Evolutionary conservation across 1,140 invertebrate species (phyloP).

Genomic region (Scaptomyza pallida): DNA sequence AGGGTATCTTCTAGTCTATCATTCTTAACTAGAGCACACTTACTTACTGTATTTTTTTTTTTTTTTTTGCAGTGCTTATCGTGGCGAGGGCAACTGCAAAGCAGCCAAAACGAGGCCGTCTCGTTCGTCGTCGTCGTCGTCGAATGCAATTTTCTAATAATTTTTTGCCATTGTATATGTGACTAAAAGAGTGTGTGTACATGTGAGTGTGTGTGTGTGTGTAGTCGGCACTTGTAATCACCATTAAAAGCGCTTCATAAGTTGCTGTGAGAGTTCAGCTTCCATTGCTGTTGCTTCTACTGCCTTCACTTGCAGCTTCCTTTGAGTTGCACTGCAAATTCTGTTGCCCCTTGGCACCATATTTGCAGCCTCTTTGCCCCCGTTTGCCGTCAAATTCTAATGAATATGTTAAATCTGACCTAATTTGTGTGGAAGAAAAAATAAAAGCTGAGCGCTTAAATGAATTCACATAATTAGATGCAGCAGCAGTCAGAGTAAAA

Average conservation of each 20-base stretch:
- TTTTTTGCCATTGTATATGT: slow-evolving; percentile 49
- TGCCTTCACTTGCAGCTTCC: slow-evolving; percentile 9
- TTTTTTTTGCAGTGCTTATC: slow-evolving; percentile 59
- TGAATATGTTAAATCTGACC: slow-evolving; percentile 82
- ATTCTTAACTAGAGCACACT: slow-evolving; percentile 23
- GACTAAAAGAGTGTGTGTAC: slow-evolving; percentile 4
- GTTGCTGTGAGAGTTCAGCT: slow-evolving; percentile 44
- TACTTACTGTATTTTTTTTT: not conserved
- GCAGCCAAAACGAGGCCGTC: slow-evolving; percentile 72
- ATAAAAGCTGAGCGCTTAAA: slow-evolving; percentile 70
- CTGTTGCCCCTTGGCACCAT: slow-evolving; percentile 45
- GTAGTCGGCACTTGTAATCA: slow-evolving; percentile 70
- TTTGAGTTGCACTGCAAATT: slow-evolving; percentile 44
- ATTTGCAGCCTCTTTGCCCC: slow-evolving; percentile 4
- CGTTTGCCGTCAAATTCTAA: slow-evolving; percentile 56
- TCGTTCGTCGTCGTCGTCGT: slow-evolving; percentile 47
- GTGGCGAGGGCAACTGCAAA: slow-evolving; percentile 66
- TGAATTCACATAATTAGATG: slow-evolving; percentile 81
- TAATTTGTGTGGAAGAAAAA: slow-evolving; percentile 58
- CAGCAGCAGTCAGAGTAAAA: slow-evolving; percentile 21
- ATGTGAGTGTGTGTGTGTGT: slow-evolving; percentile 28
- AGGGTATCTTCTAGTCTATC: slow-evolving; percentile 10
- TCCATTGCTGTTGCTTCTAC: not conserved
- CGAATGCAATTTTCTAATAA: slow-evolving; percentile 81
- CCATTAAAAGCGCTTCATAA: slow-evolving; percentile 73